Evolutionary conservation across 2,113 vertebrate genomes (phyloP).

Genomic region (Mobula hypostoma): DNA sequence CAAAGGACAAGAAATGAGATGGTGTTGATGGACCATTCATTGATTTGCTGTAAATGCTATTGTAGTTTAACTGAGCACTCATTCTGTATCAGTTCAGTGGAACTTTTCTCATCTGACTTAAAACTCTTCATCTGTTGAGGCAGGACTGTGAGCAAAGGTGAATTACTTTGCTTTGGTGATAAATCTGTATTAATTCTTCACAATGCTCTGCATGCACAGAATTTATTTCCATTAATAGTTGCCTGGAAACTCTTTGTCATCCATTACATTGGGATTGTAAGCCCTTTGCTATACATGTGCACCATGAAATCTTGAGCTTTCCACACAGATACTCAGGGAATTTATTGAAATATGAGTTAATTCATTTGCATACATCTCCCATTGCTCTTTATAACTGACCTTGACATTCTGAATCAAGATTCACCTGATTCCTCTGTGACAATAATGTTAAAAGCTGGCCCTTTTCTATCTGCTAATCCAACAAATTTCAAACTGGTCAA

Average conservation of each 20-base stretch:
- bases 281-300: neutral
- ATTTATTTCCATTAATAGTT: neutral
- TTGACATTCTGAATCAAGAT: neutral
- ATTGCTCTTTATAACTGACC: neutral
- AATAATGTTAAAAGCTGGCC: neutral
- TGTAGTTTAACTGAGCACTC: neutral
- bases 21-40: too few species aligned
- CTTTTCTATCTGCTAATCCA: neutral
- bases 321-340: neutral
- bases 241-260: neutral
- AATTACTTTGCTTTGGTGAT: neutral
- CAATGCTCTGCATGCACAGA: neutral
- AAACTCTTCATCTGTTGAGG: neutral
- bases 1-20: too few species aligned
- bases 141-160: neutral
- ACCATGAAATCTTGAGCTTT: neutral
- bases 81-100: neutral
- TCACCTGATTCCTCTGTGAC: neutral
- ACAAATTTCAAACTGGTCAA: neutral
- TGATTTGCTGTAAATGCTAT: neutral
- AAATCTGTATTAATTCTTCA: neutral
- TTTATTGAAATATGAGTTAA: neutral
- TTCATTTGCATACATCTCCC: neutral
- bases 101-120: neutral
- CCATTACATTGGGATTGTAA: too few species aligned